Evolutionary conservation across 2,797 vertebrate genomes (phyloP), one percentile per base, ranked within the genome.

Genomic region (Schizopygopsis pylzovi): DNA sequence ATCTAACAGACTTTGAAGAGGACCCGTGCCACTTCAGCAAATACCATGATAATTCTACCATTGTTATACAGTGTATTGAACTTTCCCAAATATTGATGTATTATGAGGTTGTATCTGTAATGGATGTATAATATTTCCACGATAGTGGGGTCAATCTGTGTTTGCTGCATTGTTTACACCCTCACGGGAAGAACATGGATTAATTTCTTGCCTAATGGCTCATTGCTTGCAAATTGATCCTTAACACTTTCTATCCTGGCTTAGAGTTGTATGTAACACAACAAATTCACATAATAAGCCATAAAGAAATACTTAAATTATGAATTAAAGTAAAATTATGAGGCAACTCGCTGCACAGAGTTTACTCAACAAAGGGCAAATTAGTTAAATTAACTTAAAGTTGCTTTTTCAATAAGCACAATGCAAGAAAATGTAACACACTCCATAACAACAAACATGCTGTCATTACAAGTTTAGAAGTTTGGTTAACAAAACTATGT

Each of bases 81-180:
- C 68, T 77, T 59, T 52, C 39, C 18, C 13, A 76, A 83, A 83
- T 25, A 25, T 78, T 39, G 37, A 37, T 72, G 76, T 16, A 70
- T 37, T 68, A 47, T 10, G 1, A 39, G 67, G 75, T 73, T 71
- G 59, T 16, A 45, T 70, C 37, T 63, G 61, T 78, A 83, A 84
- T 81, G 79, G 67, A 84, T 89, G 85, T 47, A 78, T 86, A 79
- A 85, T 63, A 82, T 54, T 82, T 88, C 73, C 59, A 82, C 59
- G 68, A 84, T 61, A 68, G 43, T 33, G 72, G 61, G 25, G 76
- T 65, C 73, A 79, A 76, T 52, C 47, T 79, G 86, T 65, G 67
- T 59, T 87, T 83, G 76, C 72, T 84, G 78, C 85, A 77, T 84
- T 89, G 79, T 79, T 88, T 82, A 82, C 37, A 63, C 59, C 78